These are phyloP conservation scores for Oligia strigilis DNA, from an alignment of 2,888 invertebrate species.

Conservation along the genomic window DNA sequence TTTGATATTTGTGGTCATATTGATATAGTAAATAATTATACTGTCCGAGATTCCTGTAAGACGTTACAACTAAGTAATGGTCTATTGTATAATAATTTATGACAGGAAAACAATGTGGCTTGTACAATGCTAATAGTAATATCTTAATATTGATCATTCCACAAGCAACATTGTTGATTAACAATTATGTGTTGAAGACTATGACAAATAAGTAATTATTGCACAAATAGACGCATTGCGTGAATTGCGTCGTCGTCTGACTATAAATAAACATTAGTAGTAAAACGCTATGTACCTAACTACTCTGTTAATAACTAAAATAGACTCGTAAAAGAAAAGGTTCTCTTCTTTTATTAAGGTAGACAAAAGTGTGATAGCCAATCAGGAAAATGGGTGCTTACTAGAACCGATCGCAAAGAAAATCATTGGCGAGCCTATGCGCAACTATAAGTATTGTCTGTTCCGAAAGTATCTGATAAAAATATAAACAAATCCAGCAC, in stretches of 20 bases:
- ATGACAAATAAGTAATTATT: slow-evolving; percentile 25
- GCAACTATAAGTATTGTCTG: not conserved
- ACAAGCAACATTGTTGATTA: slow-evolving; percentile 30
- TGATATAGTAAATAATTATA: not conserved
- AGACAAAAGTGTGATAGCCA: not conserved
- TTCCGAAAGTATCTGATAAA: not conserved
- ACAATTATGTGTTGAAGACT: slow-evolving; percentile 30
- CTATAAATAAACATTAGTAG: not conserved
- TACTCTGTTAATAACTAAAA: not conserved
- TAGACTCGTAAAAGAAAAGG: not conserved
- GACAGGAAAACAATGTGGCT: not conserved
- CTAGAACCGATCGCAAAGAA: not conserved
- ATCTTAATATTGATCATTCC: slow-evolving; percentile 35
- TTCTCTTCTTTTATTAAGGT: too few species aligned
- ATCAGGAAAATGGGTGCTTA: not conserved
- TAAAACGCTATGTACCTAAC: not conserved
- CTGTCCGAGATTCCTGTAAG: not conserved
- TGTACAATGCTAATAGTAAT: not conserved
- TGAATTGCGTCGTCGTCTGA: slow-evolving; percentile 11
- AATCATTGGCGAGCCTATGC: not conserved
- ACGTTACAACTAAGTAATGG: not conserved
- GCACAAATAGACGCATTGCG: slow-evolving; percentile 29
- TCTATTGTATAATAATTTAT: not conserved
- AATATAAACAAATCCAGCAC: not conserved
- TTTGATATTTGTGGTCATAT: not conserved